Conservation (phyloP, 2,113 vertebrate species). For the Myotis lucifugus region DNA sequence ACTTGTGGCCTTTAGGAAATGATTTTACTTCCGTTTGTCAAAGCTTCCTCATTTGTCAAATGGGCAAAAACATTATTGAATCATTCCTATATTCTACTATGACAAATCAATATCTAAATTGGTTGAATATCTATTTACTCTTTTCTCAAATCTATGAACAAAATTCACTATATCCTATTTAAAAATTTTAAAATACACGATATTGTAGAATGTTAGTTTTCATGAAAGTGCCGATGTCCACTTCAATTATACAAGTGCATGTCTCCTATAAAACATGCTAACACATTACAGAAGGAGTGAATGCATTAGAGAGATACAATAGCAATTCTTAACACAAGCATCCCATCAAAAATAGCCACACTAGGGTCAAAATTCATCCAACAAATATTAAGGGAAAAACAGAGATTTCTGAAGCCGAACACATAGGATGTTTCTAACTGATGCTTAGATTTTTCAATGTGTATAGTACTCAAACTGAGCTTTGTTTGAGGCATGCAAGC, state of each 20-base stretch:
- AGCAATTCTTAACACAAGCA: background rate
- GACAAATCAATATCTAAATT: background rate
- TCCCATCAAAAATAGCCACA: background rate
- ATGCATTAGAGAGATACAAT: background rate
- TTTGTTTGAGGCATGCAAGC: background rate
- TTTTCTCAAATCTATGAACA: background rate
- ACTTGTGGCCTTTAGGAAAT: background rate
- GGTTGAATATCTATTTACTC: background rate
- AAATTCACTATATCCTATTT: background rate
- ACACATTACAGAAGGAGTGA: background rate
- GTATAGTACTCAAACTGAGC: background rate
- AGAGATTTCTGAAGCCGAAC: background rate
- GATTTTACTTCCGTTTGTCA: background rate
- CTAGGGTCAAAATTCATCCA: background rate
- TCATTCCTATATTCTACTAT: background rate
- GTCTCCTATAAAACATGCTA: background rate
- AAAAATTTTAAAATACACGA: background rate
- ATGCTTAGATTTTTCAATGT: background rate
- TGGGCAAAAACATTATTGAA: background rate
- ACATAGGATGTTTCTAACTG: background rate
- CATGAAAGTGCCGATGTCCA: background rate
- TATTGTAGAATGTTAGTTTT: background rate
- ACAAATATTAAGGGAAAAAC: background rate
- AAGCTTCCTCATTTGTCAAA: slow-evolving; percentile 2
- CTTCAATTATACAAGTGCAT: background rate